phyloP scores from a whole-genome alignment of 2,113 vertebrate genomes.

The Casuarius casuarius region DNA sequence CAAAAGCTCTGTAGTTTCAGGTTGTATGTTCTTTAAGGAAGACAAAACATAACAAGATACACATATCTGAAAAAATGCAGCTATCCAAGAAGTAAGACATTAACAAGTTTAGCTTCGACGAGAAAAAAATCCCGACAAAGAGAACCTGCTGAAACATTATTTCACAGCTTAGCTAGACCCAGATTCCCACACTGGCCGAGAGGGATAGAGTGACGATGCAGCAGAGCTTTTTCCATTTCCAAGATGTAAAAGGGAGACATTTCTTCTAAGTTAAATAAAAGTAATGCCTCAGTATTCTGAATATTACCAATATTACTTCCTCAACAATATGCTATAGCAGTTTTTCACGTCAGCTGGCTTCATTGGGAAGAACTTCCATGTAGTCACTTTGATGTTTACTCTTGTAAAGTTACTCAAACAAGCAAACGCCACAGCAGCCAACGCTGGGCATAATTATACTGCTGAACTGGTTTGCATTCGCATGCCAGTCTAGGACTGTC shows the following conservation, averaged over 20 bases:
- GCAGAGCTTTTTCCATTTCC: neutral
- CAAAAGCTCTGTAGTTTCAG: neutral
- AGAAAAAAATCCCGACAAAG: neutral
- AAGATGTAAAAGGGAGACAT: neutral
- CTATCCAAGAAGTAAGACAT: neutral
- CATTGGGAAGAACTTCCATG: fast-evolving
- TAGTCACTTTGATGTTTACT: neutral
- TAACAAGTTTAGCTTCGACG: neutral
- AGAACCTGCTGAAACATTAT: neutral
- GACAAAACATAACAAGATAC: neutral
- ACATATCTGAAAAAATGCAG: neutral
- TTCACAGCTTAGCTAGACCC: neutral
- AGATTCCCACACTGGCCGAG: neutral
- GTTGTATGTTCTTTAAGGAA: neutral
- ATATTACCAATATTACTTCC: neutral
- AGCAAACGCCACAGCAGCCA: neutral
- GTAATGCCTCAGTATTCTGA: neutral
- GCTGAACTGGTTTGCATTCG: neutral
- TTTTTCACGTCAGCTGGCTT: fast-evolving
- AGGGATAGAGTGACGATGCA: neutral
- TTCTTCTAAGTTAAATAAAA: neutral
- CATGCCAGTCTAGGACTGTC: neutral
- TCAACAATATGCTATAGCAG: neutral
- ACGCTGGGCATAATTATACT: neutral
- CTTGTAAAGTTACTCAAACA: neutral